Base-by-base conservation (phyloP, 2,888 invertebrate species). In the Belgica antarctica region DNA sequence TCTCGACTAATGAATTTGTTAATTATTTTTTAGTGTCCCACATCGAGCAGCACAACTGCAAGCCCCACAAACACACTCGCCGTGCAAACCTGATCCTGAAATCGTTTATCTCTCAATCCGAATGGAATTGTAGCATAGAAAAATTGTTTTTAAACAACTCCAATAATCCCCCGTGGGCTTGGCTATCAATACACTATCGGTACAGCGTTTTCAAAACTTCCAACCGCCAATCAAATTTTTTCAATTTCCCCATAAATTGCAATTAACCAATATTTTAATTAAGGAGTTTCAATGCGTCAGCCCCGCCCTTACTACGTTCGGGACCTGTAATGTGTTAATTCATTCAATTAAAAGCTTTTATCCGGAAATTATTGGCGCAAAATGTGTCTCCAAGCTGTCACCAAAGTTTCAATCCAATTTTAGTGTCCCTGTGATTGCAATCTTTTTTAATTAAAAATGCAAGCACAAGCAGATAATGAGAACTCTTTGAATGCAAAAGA, bases 241-340 rank as follows among this genome's bases (percentile, higher is more conserved):
- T 66, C 66, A 66, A 66, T 66, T 66, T 47, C 28, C 66, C 25
- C 17, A 52, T 27, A 66, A 66, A 66, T 66, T 66, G 41, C 52
- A 47, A 66, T 66, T 66, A 66, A 66, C 52, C 66, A 66, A 66
- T 47, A 65, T 65, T 47, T 65, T 65, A 47, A 65, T 65, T 47
- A 65, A 41, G 41, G 15, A 41, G 12, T 12, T 41, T 41, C 2
- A 63, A 41, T 41, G 41, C 41, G 41, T 41, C 41, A 41, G 15
- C 41, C 15, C 41, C 41, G 10, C 41, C n/a, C 41, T 41, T 15
- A 15, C 41, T n/a, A n/a, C 41, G 17, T 17, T 52, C 52, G 52
- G 19, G n/a, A 41, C 41, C 4, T 52, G 52, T 52, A 22, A n/a
- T 52, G 22, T 52, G 52, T 52, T 52, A 7, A 41, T 41, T 52